Conservation (phyloP, 1,140 invertebrate genomes). For the Druon quercuslanigerum region DNA sequence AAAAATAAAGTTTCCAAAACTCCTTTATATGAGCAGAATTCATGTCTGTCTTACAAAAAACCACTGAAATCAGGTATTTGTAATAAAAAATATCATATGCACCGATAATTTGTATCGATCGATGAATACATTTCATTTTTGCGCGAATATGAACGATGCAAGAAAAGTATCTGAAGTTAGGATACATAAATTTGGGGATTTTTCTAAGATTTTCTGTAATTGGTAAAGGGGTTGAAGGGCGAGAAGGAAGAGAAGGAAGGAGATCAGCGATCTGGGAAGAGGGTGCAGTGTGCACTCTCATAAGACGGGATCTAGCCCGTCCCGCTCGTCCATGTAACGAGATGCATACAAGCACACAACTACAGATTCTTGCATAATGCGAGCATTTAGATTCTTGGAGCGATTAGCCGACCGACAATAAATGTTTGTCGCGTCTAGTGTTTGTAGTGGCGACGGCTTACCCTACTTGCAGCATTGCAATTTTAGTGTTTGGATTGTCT, state of each 20-base stretch:
- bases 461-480: constrained; percentile 51
- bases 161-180: too few relatives aligned
- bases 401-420: constrained; percentile 64
- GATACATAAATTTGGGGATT: too few relatives aligned
- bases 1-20: too few relatives aligned
- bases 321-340: constrained; percentile 37
- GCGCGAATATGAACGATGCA: too few relatives aligned
- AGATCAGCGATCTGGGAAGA: neutral
- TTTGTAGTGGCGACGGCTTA: constrained; percentile 48
- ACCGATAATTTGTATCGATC: too few relatives aligned
- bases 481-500: constrained; percentile 12
- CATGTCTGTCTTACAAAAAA: too few relatives aligned
- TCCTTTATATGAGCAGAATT: too few relatives aligned
- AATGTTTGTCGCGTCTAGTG: constrained; percentile 55
- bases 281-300: constrained; percentile 4
- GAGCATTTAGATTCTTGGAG: constrained; percentile 59
- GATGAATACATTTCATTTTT: too few relatives aligned
- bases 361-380: constrained; percentile 57
- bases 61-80: too few relatives aligned
- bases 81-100: too few relatives aligned
- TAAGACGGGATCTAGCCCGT: constrained; percentile 1
- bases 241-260: neutral
- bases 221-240: neutral
- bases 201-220: too few relatives aligned
- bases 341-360: constrained; percentile 53